Evolutionary conservation across 1,140 invertebrate genomes (phyloP).

Genomic region (Nylanderia fulva): DNA sequence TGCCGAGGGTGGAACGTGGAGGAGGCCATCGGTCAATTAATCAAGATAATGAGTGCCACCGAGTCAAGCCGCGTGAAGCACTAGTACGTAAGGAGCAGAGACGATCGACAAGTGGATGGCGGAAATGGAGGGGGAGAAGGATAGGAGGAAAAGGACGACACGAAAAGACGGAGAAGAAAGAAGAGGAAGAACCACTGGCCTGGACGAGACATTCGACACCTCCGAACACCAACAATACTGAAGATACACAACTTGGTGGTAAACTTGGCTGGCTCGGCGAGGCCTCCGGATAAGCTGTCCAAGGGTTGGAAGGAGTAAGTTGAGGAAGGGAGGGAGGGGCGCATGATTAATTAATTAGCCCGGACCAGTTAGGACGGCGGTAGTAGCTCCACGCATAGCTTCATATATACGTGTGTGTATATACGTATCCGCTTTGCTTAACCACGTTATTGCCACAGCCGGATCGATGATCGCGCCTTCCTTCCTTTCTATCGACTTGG

Average conservation of each 20-base stretch:
- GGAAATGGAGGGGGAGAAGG: constrained; percentile 54
- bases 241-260: constrained; percentile 85
- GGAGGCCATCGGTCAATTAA: constrained; percentile 85
- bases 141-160: constrained; percentile 47
- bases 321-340: constrained; percentile 45
- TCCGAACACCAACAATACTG: constrained; percentile 82
- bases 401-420: constrained; percentile 32
- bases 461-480: constrained; percentile 59
- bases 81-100: constrained; percentile 62
- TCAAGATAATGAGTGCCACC: constrained; percentile 85
- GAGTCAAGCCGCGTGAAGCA: constrained; percentile 76
- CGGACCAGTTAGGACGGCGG: constrained; percentile 81
- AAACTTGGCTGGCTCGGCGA: constrained; percentile 82
- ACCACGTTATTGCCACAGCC: constrained; percentile 26
- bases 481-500: constrained; percentile 36
- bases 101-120: constrained; percentile 48
- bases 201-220: constrained; percentile 85
- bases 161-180: constrained; percentile 69
- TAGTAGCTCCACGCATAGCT: constrained; percentile 50
- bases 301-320: constrained; percentile 72
- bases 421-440: constrained; percentile 54
- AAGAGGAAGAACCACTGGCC: constrained; percentile 75
- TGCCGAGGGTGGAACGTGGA: constrained; percentile 47
- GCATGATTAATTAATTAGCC: constrained; percentile 86
- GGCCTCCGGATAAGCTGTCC: constrained; percentile 84